Evolutionary conservation across 2,888 invertebrate genomes (phyloP), one percentile per base, ranked within the genome.

Genomic region (Clepsis dumicolana): DNA sequence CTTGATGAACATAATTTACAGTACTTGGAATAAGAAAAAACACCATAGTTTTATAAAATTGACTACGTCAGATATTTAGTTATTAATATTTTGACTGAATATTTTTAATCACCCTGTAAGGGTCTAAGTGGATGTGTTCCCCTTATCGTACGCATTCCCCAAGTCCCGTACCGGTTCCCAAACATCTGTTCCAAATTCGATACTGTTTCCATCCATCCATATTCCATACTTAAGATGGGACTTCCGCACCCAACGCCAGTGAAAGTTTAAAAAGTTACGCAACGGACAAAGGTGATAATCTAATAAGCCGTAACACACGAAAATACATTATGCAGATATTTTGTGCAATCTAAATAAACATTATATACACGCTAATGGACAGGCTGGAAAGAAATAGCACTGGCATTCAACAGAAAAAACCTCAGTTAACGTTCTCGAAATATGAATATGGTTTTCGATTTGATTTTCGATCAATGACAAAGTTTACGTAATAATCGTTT

Each of bases 171-270:
- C 91, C 82, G 90, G 85, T 86, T 77, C 76, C 71, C 68, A 82
- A 86, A 89, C 93, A 93, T 92, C 93, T 92, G 92, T 21, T 83
- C 84, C 76, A 77, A 75, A 74, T 69, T 69, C 57, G 57, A 74
- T 72, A 71, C 64, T 72, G 73, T 72, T 73, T 75, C 73, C 14
- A 68, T 60, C 61, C 29, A 29, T 44, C 53, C 63, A 69, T 74
- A 73, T 60, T 54, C 50, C 61, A 62, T 71, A 72, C 70, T 65
- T 63, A 71, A 75, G 72, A 73, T 72, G 81, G 82, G 80, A 83
- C 83, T 81, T 88, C 87, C 86, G 84, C 65, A 73, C 74, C 76
- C 74, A 48, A 48, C 10, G 74, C 64, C 63, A 78, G 82, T 78
- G 86, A 87, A 87, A 87, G 86, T 82, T 73, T 74, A 65, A 68